Conservation (phyloP, 1,140 invertebrate species). For the Micrasema minimum region DNA sequence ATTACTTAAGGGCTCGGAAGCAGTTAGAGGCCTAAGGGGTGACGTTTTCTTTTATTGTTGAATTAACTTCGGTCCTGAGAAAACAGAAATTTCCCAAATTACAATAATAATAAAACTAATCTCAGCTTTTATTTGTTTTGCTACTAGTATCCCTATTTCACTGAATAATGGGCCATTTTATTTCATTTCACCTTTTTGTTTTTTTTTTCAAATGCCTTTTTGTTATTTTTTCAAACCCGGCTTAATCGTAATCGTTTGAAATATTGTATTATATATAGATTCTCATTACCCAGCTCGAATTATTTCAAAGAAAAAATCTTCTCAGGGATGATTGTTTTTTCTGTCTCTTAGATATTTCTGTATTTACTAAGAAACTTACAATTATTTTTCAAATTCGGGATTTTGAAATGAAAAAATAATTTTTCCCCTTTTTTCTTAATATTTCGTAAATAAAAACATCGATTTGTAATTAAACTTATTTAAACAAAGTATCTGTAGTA, state of each 20-base stretch:
- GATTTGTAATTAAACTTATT: no score
- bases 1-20: no score
- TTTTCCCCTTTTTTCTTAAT: no score
- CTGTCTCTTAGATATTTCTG: background rate
- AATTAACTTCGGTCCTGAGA: no score
- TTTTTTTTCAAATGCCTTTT: background rate
- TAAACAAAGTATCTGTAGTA: no score
- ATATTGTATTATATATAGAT: slow-evolving; percentile 29
- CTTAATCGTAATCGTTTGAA: slow-evolving; percentile 17
- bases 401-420: no score
- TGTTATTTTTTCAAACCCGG: slow-evolving; percentile 6
- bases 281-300: slow-evolving; percentile 16
- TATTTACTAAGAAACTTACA: no score
- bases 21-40: no score
- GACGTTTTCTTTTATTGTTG: no score
- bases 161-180: slow-evolving; percentile 6
- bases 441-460: no score
- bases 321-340: slow-evolving; percentile 1
- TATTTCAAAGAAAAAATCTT: slow-evolving; percentile 6
- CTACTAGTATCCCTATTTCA: slow-evolving; percentile 4
- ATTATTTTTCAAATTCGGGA: no score
- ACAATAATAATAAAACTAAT: slow-evolving; percentile 25
- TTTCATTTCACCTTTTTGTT: background rate
- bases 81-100: no score
- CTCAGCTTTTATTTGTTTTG: slow-evolving; percentile 16